Evolutionary conservation across 1,140 invertebrate species (phyloP), one percentile per base, ranked within the genome.

Genomic region (Megathymus violae): DNA sequence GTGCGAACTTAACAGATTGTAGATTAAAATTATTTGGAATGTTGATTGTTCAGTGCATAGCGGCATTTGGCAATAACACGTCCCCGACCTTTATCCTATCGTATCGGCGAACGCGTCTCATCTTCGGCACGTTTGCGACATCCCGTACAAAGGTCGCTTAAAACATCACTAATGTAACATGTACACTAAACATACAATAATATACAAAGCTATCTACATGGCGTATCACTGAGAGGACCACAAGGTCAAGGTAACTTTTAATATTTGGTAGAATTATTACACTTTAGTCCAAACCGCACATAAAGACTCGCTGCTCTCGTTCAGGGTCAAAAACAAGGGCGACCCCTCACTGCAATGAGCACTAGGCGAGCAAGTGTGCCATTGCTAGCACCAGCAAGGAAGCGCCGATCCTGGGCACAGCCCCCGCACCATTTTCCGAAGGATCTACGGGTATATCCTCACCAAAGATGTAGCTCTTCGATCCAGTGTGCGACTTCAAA

Each of bases 391-490:
- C 62, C 67, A 71, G 68, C 76, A 76, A 69, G 62, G 61, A 92
- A 61, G 40, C 68, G 11, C 63, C 73, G 3, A 88, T 38, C 9
- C 74, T 75, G 3, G 82, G 84, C 38, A 38, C 52, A 62, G 48
- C 56, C 1, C 79, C 78, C 15, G 72, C 71, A 13, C 67, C 73
- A 13, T 80, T 76, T 52, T 11, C 60, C 43, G 11, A 22, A 34
- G 64, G 41, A 15, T 62, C 22, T 17, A 75, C 54, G n/a, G 58
- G 43, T 48, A 87, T 41, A 38, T 84, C 82, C 15, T 89, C 84
- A 14, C 73, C 77, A 69, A 93, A 94, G 67, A 95, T 91, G 82
- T 96, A 96, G 69, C 91, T 95, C 73, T 93, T 94, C 11, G 91
- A 85, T 0, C 92, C 92, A 1, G 92, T 91, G 19, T 83, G 88